A percentile compares a stretch with the other conserved stretches of the same genome.
Conservation (phyloP, 2,888 invertebrate species). For the Cataglyphis rosenhaueri region DNA sequence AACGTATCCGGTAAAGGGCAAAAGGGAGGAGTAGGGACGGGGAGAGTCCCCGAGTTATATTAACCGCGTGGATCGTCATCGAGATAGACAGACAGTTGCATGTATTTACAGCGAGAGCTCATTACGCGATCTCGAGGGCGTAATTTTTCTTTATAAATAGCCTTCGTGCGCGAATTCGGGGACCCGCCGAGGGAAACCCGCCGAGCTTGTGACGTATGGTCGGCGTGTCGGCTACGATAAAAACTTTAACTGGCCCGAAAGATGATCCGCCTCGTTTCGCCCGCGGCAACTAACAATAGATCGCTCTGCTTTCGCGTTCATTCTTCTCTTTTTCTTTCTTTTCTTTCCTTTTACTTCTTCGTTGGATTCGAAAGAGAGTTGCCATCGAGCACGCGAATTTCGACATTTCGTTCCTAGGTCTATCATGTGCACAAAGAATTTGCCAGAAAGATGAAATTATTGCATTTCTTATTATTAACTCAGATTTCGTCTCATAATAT, state of each 20-base stretch:
- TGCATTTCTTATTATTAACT: neutral
- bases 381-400: slow-evolving; percentile 35
- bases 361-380: slow-evolving; percentile 5
- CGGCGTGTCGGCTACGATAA: slow-evolving; percentile 49
- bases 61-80: slow-evolving; percentile 57
- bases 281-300: slow-evolving; percentile 52
- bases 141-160: slow-evolving; percentile 69
- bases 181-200: slow-evolving; percentile 37
- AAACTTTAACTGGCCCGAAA: slow-evolving; percentile 54
- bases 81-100: slow-evolving; percentile 53
- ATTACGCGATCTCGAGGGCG: slow-evolving; percentile 62
- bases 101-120: slow-evolving; percentile 70
- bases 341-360: neutral
- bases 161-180: slow-evolving; percentile 20
- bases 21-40: slow-evolving; percentile 6
- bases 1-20: slow-evolving; percentile 55
- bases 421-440: slow-evolving; percentile 12
- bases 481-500: neutral
- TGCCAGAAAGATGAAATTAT: neutral
- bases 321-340: slow-evolving; percentile 8
- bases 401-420: slow-evolving; percentile 4
- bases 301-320: slow-evolving; percentile 17
- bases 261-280: slow-evolving; percentile 54
- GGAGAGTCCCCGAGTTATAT: slow-evolving; percentile 54
- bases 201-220: slow-evolving; percentile 45